Conservation (phyloP, 2,797 vertebrate species). For the Aulostomus chinensis region DNA sequence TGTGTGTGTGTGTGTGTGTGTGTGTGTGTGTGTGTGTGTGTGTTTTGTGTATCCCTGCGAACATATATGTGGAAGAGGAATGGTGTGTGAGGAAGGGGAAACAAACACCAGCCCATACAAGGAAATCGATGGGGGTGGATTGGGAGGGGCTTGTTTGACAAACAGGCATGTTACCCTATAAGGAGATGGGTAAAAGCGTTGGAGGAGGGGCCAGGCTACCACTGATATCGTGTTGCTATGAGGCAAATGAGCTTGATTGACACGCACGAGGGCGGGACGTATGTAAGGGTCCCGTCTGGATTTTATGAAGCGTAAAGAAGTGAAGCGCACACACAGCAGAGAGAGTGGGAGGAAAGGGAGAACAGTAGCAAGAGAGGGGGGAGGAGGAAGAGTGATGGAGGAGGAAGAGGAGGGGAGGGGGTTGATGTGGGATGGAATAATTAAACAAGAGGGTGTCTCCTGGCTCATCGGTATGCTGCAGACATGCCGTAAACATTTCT, state of each 20-base stretch:
- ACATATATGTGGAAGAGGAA: constrained; percentile 28
- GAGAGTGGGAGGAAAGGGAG: constrained; percentile 72
- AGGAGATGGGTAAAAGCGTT: constrained; percentile 57
- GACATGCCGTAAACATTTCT: constrained; percentile 54
- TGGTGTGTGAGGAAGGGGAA: constrained; percentile 23
- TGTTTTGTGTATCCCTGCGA: constrained; percentile 16
- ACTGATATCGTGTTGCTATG: constrained; percentile 62
- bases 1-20: constrained; percentile 3
- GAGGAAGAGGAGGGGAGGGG: constrained; percentile 31
- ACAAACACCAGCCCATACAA: constrained; percentile 46
- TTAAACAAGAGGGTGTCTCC: constrained; percentile 76
- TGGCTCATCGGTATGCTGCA: constrained; percentile 67
- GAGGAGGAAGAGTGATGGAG: constrained; percentile 41
- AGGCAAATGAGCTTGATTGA: constrained; percentile 70
- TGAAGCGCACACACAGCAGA: no score
- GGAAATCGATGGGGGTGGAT: constrained; percentile 38
- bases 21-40: constrained; percentile 7
- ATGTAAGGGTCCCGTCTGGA: constrained; percentile 77
- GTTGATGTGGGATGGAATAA: constrained; percentile 70
- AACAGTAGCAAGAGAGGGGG: constrained; percentile 50
- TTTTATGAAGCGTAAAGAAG: constrained; percentile 78
- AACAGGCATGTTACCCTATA: constrained; percentile 70
- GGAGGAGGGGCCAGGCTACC: constrained; percentile 49
- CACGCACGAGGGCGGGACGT: constrained; percentile 61
- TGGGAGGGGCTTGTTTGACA: constrained; percentile 62